Base-by-base conservation (phyloP, 2,888 invertebrate genomes). In the Parnassius mnemosyne region DNA sequence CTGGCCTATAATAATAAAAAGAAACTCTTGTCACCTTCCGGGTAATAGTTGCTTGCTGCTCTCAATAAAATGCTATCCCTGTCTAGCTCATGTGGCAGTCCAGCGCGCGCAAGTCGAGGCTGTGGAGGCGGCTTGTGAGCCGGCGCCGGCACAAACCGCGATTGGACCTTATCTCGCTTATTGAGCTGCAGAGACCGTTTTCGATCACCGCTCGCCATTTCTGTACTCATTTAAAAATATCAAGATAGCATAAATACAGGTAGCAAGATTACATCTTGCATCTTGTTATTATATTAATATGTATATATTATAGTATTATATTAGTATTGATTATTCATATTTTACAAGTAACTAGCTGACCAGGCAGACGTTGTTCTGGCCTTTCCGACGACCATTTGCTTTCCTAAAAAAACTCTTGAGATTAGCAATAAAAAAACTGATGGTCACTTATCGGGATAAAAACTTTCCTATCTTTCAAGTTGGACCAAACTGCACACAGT, bases 71-170 rank as follows among this genome's bases (percentile, higher is more conserved):
- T 68, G 71, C 89, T 88, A 62, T 91, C 89, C 20, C 65, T 67
- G 2, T 83, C 81, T 50, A 87, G 63, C 68, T 92, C 92, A 10
- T 79, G 65, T 54, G 85, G 80, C 67, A 88, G 85, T 0, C 92
- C 92, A 0, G 91, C 90, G 51, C 89, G 81, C 0, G 85, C 86
- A 68, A 87, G 68, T 69, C 74, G 71, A 0, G 88, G 87, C 62
- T 83, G 60, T 0, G 58, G 47, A 1, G 79, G 82, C 61, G 75
- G 78, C 50, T 57, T 66, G 10, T 82, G 74, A 7, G 76, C 68
- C 2, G 78, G 74, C 1, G 70, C 65, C 10, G 74, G 69, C 13
- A 83, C 69, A 70, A 85, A 89, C 16, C 89, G 79, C 0, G 87
- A 77, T 0, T 86, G 65, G 16, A 76, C 76, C 63, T 70, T 68